Conservation (phyloP, 2,797 vertebrate species). For the Centroberyx gerrardi region DNA sequence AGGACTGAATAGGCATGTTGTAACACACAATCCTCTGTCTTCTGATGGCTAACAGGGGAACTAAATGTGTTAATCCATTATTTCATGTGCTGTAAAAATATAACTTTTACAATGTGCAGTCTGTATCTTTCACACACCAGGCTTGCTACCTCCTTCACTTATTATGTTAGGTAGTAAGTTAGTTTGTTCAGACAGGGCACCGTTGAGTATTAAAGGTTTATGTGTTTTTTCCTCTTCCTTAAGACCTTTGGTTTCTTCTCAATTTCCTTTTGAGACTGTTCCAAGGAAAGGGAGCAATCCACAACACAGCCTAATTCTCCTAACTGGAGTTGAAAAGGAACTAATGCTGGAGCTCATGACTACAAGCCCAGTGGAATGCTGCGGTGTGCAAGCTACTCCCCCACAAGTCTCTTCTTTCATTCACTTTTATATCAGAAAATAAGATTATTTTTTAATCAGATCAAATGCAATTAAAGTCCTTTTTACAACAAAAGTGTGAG, state of each 20-base stretch:
- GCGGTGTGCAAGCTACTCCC: too few species aligned
- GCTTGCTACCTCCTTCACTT: too few species aligned
- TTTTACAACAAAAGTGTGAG: too few species aligned
- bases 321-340: slow-evolving; percentile 9
- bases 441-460: too few species aligned
- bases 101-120: background rate
- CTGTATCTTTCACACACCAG: too few species aligned
- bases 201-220: slow-evolving; percentile 30
- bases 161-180: slow-evolving; percentile 18
- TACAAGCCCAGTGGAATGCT: background rate
- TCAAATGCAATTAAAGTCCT: too few species aligned
- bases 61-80: slow-evolving; percentile 53
- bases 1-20: slow-evolving; percentile 47
- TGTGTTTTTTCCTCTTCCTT: slow-evolving; percentile 14
- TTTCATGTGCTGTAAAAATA: slow-evolving; percentile 43
- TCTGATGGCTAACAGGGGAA: slow-evolving; percentile 47
- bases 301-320: slow-evolving; percentile 1
- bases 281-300: slow-evolving; percentile 15
- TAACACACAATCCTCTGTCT: slow-evolving; percentile 48
- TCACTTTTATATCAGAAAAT: too few species aligned
- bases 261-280: slow-evolving; percentile 23
- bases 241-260: slow-evolving; percentile 39
- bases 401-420: too few species aligned
- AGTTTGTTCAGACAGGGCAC: background rate
- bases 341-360: slow-evolving; percentile 4